A percentile compares a stretch with the other conserved stretches of the same genome.
These are phyloP conservation scores for Cistogaster globosa DNA, from an alignment of 2,888 invertebrate species.

Conservation along the genomic window DNA sequence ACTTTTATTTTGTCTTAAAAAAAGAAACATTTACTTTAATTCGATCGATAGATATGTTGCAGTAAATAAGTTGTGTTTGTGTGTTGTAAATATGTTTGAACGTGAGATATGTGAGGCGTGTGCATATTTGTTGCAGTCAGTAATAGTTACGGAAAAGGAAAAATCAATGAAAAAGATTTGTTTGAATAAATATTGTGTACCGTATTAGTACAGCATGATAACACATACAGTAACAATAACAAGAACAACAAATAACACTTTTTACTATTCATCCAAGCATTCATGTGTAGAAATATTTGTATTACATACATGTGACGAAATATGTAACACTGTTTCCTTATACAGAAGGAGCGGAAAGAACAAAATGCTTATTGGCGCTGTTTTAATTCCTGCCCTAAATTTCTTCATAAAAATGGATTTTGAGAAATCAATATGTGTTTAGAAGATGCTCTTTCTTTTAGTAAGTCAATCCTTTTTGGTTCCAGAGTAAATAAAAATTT, in stretches of 20 bases:
- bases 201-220: constrained; percentile 34
- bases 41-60: constrained; percentile 36
- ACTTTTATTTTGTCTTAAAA: constrained; percentile 35
- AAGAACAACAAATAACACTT: constrained; percentile 40
- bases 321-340: constrained; percentile 35
- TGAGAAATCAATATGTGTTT: no score
- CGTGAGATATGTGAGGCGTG: constrained; percentile 17
- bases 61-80: constrained; percentile 12
- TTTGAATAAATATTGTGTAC: constrained; percentile 1
- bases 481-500: no score
- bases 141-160: constrained; percentile 39
- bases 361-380: no score
- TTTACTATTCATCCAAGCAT: constrained; percentile 62
- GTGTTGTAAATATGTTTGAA: neutral
- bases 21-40: constrained; percentile 19
- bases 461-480: no score
- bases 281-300: constrained; percentile 48
- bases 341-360: no score
- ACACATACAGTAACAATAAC: constrained; percentile 10
- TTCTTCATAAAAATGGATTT: no score
- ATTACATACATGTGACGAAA: neutral
- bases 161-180: constrained; percentile 53
- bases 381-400: no score
- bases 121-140: constrained; percentile 17
- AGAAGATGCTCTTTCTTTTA: no score